A percentile compares a stretch with the other conserved stretches of the same genome.
These are phyloP conservation scores for Monopterus albus DNA, from an alignment of 2,113 vertebrate species.

Conservation along the genomic window DNA sequence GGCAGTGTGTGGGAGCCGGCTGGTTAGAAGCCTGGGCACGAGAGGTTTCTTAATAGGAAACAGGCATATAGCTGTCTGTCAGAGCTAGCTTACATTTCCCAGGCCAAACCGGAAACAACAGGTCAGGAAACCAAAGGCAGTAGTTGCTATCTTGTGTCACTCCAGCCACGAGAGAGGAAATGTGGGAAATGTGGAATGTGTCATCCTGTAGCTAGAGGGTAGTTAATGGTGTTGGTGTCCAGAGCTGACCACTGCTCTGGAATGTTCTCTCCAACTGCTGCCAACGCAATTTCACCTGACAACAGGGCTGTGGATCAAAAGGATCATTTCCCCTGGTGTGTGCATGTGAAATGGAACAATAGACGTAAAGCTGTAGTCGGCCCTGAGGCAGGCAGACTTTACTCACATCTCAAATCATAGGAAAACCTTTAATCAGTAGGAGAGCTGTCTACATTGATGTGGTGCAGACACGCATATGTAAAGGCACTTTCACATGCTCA, in stretches of 20 bases:
- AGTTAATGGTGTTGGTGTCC: slow-evolving; percentile 75
- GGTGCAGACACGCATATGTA: slow-evolving; percentile 74
- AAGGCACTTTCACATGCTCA: neutral
- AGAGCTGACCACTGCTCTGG: slow-evolving; percentile 63
- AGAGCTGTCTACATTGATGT: slow-evolving; percentile 75
- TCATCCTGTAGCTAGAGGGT: slow-evolving; percentile 63
- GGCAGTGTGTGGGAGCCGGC: slow-evolving; percentile 33
- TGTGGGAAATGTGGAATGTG: slow-evolving; percentile 71
- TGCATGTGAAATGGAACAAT: slow-evolving; percentile 38
- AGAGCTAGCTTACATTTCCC: slow-evolving; percentile 75
- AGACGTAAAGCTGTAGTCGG: slow-evolving; percentile 52
- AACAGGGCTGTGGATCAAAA: slow-evolving; percentile 68
- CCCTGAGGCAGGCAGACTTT: slow-evolving; percentile 64
- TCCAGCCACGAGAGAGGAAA: slow-evolving; percentile 72
- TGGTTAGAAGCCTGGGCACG: slow-evolving; percentile 42
- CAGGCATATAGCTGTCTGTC: slow-evolving; percentile 73
- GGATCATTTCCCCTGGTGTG: slow-evolving; percentile 50
- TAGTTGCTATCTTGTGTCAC: slow-evolving; percentile 76
- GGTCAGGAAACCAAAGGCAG: slow-evolving; percentile 68
- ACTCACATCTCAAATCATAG: slow-evolving; percentile 65
- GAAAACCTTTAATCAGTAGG: slow-evolving; percentile 83
- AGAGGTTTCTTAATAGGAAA: slow-evolving; percentile 69
- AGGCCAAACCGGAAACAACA: slow-evolving; percentile 73
- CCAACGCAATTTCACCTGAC: slow-evolving; percentile 49
- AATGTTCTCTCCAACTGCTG: slow-evolving; percentile 54